Base-by-base conservation (phyloP, 2,797 vertebrate species). In the Rhinella marina region DNA sequence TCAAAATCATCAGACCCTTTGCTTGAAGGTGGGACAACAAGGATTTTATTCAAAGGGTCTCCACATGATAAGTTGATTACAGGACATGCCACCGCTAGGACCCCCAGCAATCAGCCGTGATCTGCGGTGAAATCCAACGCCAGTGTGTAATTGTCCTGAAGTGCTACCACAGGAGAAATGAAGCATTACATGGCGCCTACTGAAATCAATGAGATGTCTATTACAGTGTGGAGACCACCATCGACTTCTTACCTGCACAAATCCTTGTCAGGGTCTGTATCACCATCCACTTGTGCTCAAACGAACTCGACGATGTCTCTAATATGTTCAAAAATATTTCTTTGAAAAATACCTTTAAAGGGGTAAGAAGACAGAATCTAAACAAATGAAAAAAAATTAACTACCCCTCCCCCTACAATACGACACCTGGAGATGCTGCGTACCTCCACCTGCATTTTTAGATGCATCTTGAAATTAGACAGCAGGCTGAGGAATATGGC, bases 361-460 rank as follows among this genome's bases (percentile, higher is more conserved):
- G 66, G 50, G 57, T 84, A 61, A 72, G 13, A 41, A 72, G 16
- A 6, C 77, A 83, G 0, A 73, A 64, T 81, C 64, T 0, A 25
- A 56, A 54, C 52, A 56, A 2, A 12, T 78, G 88, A 82, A 0
- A 81, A 70, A 3, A 86, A 21, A 48, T 23, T 23, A 50, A 64
- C 16, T 48, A 0, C 29, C 48, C 9, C 13, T 4, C 3, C 1
- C 8, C 50, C 32, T 29, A 25, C 19, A 9, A 11, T 0, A 29
- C 11, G 11, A 27, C 29, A 14, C 27, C 3, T 14, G 1, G 3
- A 2, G 11, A 23, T 25, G 16, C 7, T 17, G n/a, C 90, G 80
- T 94, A 99, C 98, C 97, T 99, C 98, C 82, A 99, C 99, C 91
- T 99, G 98, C 98, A 99, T 99, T 95, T 99, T 99, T 90, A 99